Conservation (phyloP, 2,113 vertebrate species). For the Bucco capensis region DNA sequence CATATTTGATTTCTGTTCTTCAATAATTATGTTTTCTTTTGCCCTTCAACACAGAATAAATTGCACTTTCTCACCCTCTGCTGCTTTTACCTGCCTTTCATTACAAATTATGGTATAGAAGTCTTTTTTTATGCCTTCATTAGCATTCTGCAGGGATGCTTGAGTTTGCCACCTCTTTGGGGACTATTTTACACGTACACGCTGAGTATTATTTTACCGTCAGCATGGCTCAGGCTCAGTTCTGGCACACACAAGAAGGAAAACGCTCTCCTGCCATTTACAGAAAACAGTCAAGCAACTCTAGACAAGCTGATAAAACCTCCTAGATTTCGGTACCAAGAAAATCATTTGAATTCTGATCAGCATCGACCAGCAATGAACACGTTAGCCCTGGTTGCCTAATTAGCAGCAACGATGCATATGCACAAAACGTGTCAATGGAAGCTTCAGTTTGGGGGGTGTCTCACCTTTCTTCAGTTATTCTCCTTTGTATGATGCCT, state of each 20-base stretch:
- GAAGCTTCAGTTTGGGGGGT: neutral
- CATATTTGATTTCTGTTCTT: neutral
- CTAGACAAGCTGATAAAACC: neutral
- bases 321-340: neutral
- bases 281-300: neutral
- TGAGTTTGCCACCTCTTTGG: neutral
- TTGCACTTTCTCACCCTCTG: neutral
- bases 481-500: neutral
- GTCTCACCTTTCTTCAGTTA: neutral
- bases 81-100: neutral
- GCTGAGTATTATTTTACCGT: neutral
- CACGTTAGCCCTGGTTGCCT: neutral
- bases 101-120: neutral
- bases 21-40: conserved; percentile 17
- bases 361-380: neutral
- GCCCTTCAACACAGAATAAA: conserved; percentile 2
- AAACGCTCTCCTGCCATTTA: neutral
- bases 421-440: neutral
- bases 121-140: neutral
- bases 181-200: neutral
- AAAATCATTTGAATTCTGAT: neutral
- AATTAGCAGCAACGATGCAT: neutral
- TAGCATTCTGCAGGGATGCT: neutral
- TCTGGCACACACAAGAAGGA: neutral
- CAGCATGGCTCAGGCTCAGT: neutral